Evolutionary conservation across 2,113 vertebrate genomes (phyloP).

Genomic region (Ia io): DNA sequence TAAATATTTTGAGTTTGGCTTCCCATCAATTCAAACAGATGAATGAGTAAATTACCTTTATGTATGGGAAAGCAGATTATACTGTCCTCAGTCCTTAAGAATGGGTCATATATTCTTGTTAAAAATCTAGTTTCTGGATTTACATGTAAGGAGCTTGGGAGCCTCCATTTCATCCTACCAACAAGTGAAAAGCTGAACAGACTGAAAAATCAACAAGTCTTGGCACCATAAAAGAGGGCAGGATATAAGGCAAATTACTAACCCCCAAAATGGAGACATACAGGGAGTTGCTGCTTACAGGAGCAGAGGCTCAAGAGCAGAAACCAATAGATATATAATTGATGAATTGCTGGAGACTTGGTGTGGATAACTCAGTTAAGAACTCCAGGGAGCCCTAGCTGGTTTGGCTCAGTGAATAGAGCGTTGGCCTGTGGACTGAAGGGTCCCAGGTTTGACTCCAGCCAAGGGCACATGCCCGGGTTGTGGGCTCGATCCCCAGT

Average conservation of each 20-base stretch:
- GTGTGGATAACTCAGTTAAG: background rate
- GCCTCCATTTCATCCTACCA: background rate
- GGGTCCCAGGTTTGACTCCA: no score
- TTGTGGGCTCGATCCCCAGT: no score
- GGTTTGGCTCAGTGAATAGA: no score
- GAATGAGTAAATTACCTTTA: background rate
- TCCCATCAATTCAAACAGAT: background rate
- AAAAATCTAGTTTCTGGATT: background rate
- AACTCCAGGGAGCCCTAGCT: background rate
- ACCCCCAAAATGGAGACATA: background rate
- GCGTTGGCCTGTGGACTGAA: no score
- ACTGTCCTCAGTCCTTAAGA: background rate
- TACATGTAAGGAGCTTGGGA: background rate
- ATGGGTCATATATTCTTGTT: background rate
- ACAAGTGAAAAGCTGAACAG: background rate
- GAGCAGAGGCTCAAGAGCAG: background rate
- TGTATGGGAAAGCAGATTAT: background rate
- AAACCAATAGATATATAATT: background rate
- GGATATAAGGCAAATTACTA: background rate
- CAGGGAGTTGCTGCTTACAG: background rate
- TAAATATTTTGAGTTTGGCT: background rate
- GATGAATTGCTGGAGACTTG: background rate
- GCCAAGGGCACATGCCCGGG: no score
- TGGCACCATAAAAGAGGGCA: background rate
- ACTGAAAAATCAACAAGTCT: background rate